A percentile compares a stretch with the other conserved stretches of the same genome.
These are phyloP conservation scores for Cryptus armator DNA, from an alignment of 2,888 invertebrate genomes.

Conservation along the genomic window DNA sequence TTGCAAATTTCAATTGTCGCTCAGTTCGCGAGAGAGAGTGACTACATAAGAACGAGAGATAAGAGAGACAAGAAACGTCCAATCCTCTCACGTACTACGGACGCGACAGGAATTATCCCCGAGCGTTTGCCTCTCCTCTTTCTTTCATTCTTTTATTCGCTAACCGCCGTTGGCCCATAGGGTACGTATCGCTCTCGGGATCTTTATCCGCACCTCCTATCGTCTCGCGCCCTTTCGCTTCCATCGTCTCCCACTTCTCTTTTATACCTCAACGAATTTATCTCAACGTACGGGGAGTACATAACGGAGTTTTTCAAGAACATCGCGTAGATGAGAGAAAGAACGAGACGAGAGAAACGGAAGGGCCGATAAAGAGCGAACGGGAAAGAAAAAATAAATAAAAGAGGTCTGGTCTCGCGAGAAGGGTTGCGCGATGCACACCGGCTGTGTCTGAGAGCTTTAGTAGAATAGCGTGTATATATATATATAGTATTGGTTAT, in stretches of 20 bases:
- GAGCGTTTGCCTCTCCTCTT: neutral
- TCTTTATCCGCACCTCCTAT: neutral
- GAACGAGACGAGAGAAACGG: neutral
- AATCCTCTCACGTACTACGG: conserved; percentile 47
- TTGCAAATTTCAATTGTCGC: conserved; percentile 45
- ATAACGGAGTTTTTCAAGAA: neutral
- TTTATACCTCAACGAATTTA: neutral
- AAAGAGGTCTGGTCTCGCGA: conserved; percentile 1
- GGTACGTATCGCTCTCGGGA: neutral
- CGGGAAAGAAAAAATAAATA: neutral
- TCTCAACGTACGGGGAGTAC: neutral
- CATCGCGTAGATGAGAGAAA: neutral
- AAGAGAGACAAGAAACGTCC: neutral
- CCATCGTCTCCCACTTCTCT: neutral
- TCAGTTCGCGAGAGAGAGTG: conserved; percentile 19
- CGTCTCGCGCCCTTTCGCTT: neutral
- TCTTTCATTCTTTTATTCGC: neutral
- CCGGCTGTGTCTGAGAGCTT: neutral
- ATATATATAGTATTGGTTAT: neutral
- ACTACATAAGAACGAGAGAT: neutral
- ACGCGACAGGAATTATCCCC: conserved; percentile 44
- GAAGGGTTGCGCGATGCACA: neutral
- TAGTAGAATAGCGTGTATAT: neutral
- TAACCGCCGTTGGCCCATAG: neutral
- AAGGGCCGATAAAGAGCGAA: too few species aligned